Evolutionary conservation across 2,113 vertebrate genomes (phyloP), one percentile per base, ranked within the genome.

Genomic region (Myxocyprinus asiaticus): DNA sequence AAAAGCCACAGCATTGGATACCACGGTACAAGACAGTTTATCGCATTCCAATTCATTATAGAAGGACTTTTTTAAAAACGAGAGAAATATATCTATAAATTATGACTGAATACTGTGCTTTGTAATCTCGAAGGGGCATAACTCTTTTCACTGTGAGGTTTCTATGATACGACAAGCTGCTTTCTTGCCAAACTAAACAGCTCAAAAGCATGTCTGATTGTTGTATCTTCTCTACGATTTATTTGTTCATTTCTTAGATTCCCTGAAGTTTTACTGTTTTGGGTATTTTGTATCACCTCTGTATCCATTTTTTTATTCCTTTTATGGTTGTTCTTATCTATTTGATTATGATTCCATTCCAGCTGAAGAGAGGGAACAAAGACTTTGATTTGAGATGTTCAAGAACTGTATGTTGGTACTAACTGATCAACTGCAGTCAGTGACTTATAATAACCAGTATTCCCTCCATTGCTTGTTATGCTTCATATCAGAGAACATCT

Each of bases 121-220:
- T 92, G 89, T 92, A 90, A 91, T 92, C 87, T 89, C 90, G 88
- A 91, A 91, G 91, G 92, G 91, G 90, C 90, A 90, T 90, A 92
- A 92, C 90, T 92, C 89, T 92, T 94, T 93, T 93, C 93, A 93
- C 93, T 94, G 92, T 93, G 93, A 94, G 90, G 89, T 94, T 93
- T 92, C 89, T 91, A 92, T 87, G 90, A 92, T 88, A 90, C 88
- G 86, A 88, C 88, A 87, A 92, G 91, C 90, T 88, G 90, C 91
- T 94, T 92, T 94, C 89, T 92, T 93, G 91, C 91, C 91, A 92
- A 94, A 93, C 91, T 86, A 90, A 90, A 90, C 86, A 67, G 91
- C 91, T 93, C 89, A 85, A 88, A 89, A 90, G 92, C 92, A 92
- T 93, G 90, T 92, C 90, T 87, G 86, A 93, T 88, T 87, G 91